Evolutionary conservation across 2,797 vertebrate species (phyloP).

Genomic region (Eremophila alpestris): DNA sequence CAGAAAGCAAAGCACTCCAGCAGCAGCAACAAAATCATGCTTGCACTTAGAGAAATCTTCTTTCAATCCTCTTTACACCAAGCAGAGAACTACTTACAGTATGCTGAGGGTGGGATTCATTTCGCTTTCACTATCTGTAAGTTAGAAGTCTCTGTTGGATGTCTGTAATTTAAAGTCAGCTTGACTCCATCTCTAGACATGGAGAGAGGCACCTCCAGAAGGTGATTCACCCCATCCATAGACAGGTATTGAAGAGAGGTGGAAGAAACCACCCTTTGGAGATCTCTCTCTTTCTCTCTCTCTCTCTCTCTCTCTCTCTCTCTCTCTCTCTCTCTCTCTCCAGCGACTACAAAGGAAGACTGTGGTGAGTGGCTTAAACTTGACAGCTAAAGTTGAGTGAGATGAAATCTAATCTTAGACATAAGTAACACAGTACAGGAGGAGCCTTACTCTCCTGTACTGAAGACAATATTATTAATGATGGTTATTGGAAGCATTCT

Average conservation of each 20-base stretch:
- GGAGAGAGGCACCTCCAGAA: background rate
- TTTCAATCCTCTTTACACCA: constrained; percentile 42
- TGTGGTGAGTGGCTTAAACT: background rate
- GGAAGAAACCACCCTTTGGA: background rate
- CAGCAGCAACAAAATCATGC: constrained; percentile 40
- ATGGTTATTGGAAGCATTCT: background rate
- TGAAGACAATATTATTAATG: background rate
- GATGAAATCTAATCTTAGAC: background rate
- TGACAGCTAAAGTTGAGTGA: constrained; percentile 7
- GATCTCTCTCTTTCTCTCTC: background rate
- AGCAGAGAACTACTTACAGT: constrained; percentile 19
- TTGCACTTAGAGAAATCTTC: constrained; percentile 49
- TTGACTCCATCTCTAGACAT: background rate
- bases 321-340: background rate
- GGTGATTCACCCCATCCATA: background rate
- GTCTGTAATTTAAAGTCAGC: background rate
- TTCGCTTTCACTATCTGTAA: background rate
- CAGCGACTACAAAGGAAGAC: background rate
- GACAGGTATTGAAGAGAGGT: background rate
- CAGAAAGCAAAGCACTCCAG: constrained; percentile 53
- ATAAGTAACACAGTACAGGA: background rate
- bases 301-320: too few relatives aligned
- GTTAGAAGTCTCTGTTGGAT: constrained; percentile 3
- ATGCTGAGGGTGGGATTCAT: background rate
- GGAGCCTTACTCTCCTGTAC: background rate